Conservation (phyloP, 37 sponge, comb jelly and placozoan species). For the Bolinopsis microptera region DNA sequence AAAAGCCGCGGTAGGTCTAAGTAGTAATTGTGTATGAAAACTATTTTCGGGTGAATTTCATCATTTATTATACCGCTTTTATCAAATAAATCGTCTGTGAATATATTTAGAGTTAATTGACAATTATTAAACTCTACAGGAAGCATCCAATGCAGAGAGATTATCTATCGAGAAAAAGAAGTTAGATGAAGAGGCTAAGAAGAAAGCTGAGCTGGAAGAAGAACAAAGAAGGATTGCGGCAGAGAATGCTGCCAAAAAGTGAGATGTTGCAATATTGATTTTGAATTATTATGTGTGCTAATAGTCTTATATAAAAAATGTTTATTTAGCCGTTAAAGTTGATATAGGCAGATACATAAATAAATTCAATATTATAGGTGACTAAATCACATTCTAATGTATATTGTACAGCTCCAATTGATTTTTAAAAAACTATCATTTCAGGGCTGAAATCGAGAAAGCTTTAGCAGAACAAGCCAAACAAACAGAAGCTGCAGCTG, state of each 20-base stretch:
- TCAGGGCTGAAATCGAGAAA: constrained; percentile 65
- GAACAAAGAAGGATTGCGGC: constrained; percentile 11
- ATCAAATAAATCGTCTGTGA: not conserved
- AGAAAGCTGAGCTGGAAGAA: constrained; percentile 48
- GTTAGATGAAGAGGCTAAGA: constrained; percentile 33
- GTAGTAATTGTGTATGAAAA: not conserved
- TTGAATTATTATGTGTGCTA: not conserved
- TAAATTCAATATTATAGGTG: too few species aligned
- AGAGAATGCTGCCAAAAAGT: constrained; percentile 58
- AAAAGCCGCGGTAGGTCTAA: constrained; percentile 24
- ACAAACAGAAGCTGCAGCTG: constrained; percentile 4
- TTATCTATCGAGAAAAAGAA: constrained; percentile 38
- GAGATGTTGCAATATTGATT: not conserved
- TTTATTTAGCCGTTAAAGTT: too few species aligned
- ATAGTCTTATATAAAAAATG: not conserved
- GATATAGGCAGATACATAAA: too few species aligned
- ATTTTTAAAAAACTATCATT: too few species aligned
- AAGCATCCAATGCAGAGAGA: constrained; percentile 10
- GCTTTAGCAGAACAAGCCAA: constrained; percentile 56
- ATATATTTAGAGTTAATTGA: too few species aligned
- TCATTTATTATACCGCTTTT: not conserved
- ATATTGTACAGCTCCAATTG: too few species aligned
- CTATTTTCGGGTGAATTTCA: not conserved
- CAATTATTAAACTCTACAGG: too few species aligned
- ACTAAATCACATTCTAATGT: too few species aligned